A percentile compares a stretch with the other conserved stretches of the same genome.
Evolutionary conservation across 2,797 vertebrate species (phyloP).

Genomic region (Tympanoctomys barrerae): DNA sequence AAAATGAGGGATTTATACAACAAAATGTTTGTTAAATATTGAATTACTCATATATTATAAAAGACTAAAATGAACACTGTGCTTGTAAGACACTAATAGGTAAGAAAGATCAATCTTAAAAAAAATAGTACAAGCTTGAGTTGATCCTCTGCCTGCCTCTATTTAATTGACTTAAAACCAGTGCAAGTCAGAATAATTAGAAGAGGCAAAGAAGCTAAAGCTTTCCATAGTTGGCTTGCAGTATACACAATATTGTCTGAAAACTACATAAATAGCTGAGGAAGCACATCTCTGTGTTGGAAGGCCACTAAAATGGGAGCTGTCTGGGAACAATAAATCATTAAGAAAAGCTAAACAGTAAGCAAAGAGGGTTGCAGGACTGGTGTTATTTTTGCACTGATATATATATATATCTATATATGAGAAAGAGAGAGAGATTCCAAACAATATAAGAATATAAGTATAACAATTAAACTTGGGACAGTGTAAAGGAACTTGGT

Average conservation of each 20-base stretch:
- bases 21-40: slow-evolving; percentile 40
- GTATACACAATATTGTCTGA: slow-evolving; percentile 42
- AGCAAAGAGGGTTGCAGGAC: not conserved
- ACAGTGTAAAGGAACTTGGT: not conserved
- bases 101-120: slow-evolving; percentile 67
- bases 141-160: slow-evolving; percentile 58
- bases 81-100: slow-evolving; percentile 45
- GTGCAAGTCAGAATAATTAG: slow-evolving; percentile 76
- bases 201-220: slow-evolving; percentile 59
- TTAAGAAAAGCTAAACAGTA: slow-evolving; percentile 44
- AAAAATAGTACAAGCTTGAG: slow-evolving; percentile 55
- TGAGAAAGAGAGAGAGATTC: not conserved
- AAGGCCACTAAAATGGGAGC: not conserved
- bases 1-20: not conserved
- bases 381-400: not conserved
- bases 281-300: slow-evolving; percentile 54
- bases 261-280: slow-evolving; percentile 65
- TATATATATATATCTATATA: not conserved
- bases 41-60: slow-evolving; percentile 26
- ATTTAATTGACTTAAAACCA: slow-evolving; percentile 70
- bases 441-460: not conserved
- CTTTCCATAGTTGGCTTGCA: slow-evolving; percentile 41
- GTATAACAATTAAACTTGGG: not conserved
- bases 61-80: not conserved
- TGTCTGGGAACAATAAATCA: slow-evolving; percentile 68